phyloP scores from a whole-genome alignment of 1,140 invertebrate genomes.

The Sesamia nonagrioides region DNA sequence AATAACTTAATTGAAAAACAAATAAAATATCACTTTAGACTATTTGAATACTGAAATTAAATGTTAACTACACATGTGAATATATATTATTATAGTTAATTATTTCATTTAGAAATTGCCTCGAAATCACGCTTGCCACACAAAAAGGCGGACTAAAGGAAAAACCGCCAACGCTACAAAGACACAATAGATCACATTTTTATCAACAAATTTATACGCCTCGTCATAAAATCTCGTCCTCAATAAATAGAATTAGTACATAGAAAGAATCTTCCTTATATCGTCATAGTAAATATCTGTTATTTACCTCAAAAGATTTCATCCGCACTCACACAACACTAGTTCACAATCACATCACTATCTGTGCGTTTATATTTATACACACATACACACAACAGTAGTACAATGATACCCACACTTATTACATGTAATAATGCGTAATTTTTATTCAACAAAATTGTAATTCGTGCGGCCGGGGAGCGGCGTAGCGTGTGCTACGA shows the following conservation, averaged over 20 bases:
- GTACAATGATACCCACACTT: slow-evolving; percentile 50
- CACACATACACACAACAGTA: slow-evolving; percentile 58
- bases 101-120: background rate
- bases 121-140: slow-evolving; percentile 4
- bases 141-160: slow-evolving; percentile 16
- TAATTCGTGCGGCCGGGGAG: slow-evolving; percentile 25
- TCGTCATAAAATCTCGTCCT: slow-evolving; percentile 21
- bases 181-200: slow-evolving; percentile 32
- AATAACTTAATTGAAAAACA: background rate
- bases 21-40: background rate
- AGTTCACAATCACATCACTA: slow-evolving; percentile 50
- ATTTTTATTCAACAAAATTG: slow-evolving; percentile 43
- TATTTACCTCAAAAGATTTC: slow-evolving; percentile 50
- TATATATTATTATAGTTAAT: background rate
- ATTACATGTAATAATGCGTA: slow-evolving; percentile 41
- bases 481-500: slow-evolving; percentile 76
- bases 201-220: slow-evolving; percentile 36
- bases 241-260: slow-evolving; percentile 15
- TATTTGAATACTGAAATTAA: background rate
- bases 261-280: slow-evolving; percentile 42
- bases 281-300: slow-evolving; percentile 43
- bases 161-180: slow-evolving; percentile 33
- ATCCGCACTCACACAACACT: slow-evolving; percentile 47
- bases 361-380: slow-evolving; percentile 19
- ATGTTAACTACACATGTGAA: background rate